These are phyloP conservation scores for Arge pagana DNA, from an alignment of 2,888 invertebrate species.

Conservation along the genomic window DNA sequence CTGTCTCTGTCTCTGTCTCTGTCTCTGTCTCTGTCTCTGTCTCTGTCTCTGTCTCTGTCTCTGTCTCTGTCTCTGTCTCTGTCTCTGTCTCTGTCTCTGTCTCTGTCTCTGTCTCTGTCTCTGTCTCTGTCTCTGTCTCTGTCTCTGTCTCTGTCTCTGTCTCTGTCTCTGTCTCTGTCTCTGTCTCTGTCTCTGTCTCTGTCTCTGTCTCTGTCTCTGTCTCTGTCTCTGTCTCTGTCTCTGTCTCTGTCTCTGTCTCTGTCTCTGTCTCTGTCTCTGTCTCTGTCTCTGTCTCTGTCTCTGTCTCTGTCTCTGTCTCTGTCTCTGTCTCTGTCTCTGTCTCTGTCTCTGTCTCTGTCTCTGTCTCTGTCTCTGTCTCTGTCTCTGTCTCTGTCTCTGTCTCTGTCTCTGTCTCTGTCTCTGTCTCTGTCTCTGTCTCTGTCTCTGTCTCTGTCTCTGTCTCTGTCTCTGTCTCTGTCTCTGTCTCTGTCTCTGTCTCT, in stretches of 20 bases:
- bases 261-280: neutral
- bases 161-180: constrained; percentile 8
- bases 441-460: neutral
- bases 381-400: neutral
- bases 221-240: neutral
- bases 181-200: constrained; percentile 18
- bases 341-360: neutral
- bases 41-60: neutral
- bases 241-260: neutral
- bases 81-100: neutral
- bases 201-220: neutral
- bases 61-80: neutral
- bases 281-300: neutral
- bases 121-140: neutral
- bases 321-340: neutral
- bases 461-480: neutral
- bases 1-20: neutral
- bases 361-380: neutral
- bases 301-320: neutral
- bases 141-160: neutral
- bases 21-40: neutral
- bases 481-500: neutral
- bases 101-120: neutral
- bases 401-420: neutral
- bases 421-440: neutral